phyloP scores from a whole-genome alignment of 1,140 invertebrate genomes.

The Asobara japonica region DNA sequence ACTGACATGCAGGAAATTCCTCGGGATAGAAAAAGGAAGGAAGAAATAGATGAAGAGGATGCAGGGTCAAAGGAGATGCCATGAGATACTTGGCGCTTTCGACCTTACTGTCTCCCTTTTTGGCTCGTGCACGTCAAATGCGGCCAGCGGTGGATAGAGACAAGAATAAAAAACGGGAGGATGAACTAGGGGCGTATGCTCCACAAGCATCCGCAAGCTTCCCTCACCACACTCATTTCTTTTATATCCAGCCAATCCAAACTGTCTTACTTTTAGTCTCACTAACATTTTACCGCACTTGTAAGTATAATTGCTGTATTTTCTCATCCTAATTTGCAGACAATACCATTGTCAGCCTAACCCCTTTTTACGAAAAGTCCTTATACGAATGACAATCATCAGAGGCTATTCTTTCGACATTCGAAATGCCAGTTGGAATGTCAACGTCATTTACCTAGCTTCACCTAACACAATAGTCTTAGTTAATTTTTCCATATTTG shows the following conservation, averaged over 20 bases:
- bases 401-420: background rate
- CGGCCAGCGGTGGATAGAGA: background rate
- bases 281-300: background rate
- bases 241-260: background rate
- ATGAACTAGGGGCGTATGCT: background rate
- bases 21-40: background rate
- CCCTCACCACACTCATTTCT: background rate
- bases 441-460: no score
- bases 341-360: no score
- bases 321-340: background rate
- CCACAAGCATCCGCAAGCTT: background rate
- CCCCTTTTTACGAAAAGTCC: no score
- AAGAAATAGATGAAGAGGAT: background rate
- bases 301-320: background rate
- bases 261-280: background rate
- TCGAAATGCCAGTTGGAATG: no score
- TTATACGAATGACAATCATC: background rate
- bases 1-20: background rate
- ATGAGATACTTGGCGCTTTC: constrained; percentile 15
- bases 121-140: background rate
- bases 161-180: background rate
- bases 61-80: constrained; percentile 19
- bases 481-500: no score
- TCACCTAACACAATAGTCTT: no score
- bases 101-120: constrained; percentile 10